Percentiles rank a stretch among this genome's conserved stretches.
These are phyloP conservation scores for Syritta pipiens DNA, from an alignment of 2,888 invertebrate species.

Conservation along the genomic window DNA sequence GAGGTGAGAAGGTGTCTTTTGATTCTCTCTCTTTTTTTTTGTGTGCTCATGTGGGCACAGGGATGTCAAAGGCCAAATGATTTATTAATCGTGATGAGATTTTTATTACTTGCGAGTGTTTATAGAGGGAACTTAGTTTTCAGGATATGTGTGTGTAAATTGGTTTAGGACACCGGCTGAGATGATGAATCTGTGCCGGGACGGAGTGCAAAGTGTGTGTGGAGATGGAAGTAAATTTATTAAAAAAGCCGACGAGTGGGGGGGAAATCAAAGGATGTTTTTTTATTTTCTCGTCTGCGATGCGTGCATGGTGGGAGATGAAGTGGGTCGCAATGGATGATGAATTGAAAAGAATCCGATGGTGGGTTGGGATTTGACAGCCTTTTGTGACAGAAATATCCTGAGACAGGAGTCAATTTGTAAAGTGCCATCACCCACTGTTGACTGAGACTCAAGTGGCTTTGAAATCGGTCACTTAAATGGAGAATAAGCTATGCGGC, in stretches of 20 bases:
- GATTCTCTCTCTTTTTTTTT: slow-evolving; percentile 15
- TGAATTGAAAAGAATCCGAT: too few species aligned
- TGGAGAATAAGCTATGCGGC: too few species aligned
- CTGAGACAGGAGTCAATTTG: too few species aligned
- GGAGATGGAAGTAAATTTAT: slow-evolving; percentile 49
- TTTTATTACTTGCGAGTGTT: slow-evolving; percentile 62
- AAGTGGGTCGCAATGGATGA: too few species aligned
- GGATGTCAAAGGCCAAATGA: slow-evolving; percentile 58
- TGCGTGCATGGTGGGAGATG: too few species aligned
- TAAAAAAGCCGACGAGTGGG: too few species aligned
- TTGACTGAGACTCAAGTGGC: too few species aligned
- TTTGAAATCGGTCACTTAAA: too few species aligned
- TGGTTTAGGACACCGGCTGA: slow-evolving; percentile 44
- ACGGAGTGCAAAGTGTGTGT: slow-evolving; percentile 6
- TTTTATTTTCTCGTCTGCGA: not conserved
- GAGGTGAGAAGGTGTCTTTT: slow-evolving; percentile 45
- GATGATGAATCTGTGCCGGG: slow-evolving; percentile 9
- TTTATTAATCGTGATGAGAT: slow-evolving; percentile 60
- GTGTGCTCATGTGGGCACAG: slow-evolving; percentile 25
- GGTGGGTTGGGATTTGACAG: too few species aligned
- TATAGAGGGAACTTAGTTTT: slow-evolving; percentile 27
- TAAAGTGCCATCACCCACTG: too few species aligned
- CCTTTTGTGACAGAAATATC: too few species aligned
- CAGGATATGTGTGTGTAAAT: slow-evolving; percentile 37
- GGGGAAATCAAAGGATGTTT: too few species aligned